These are phyloP conservation scores for Mythimna pallens DNA, from an alignment of 2,888 invertebrate genomes.

Conservation along the genomic window DNA sequence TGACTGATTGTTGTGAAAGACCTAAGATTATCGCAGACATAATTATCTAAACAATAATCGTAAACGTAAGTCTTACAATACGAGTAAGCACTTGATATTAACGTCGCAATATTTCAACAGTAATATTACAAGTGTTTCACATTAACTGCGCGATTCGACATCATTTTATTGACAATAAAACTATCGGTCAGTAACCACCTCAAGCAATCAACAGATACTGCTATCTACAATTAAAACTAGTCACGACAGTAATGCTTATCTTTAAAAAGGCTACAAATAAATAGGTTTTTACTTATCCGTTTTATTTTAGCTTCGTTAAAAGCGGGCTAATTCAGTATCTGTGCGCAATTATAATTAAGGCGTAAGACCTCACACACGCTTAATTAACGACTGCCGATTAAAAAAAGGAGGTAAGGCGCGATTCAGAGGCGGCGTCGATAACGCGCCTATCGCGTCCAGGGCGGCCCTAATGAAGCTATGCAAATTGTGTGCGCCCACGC, in stretches of 20 bases:
- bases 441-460: conserved; percentile 70
- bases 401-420: conserved; percentile 67
- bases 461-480: conserved; percentile 81
- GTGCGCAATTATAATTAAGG: conserved; percentile 81
- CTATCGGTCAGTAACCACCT: conserved; percentile 57
- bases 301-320: conserved; percentile 60
- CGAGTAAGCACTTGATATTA: conserved; percentile 27
- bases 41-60: conserved; percentile 25
- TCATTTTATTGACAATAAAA: conserved; percentile 48
- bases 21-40: background rate
- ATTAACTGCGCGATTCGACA: conserved; percentile 51
- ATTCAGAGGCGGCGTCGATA: conserved; percentile 68
- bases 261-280: conserved; percentile 54
- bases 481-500: conserved; percentile 76
- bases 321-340: conserved; percentile 72
- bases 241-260: conserved; percentile 64
- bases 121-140: conserved; percentile 46
- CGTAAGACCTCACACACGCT: conserved; percentile 84
- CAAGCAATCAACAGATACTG: conserved; percentile 60
- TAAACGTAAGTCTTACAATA: conserved; percentile 20
- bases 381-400: conserved; percentile 78
- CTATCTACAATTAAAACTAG: conserved; percentile 65
- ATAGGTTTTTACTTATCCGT: conserved; percentile 45
- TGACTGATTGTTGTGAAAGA: conserved; percentile 1
- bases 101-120: conserved; percentile 51